phyloP scores from a whole-genome alignment of 2,113 vertebrate genomes.

The Circaetus gallicus region DNA sequence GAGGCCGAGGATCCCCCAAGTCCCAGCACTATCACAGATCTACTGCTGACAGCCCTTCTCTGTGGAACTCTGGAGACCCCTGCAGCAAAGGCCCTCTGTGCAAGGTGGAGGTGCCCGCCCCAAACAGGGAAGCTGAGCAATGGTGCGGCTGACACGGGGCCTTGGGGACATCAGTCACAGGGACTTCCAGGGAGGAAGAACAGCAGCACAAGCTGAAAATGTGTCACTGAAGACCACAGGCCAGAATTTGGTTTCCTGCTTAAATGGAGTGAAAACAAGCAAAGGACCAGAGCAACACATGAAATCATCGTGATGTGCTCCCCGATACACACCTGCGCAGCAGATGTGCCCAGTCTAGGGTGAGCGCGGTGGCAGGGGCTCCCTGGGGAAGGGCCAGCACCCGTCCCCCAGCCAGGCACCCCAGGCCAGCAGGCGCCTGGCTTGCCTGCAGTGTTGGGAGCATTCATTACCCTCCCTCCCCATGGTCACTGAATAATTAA shows the following conservation, averaged over 20 bases:
- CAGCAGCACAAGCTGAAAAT: background rate
- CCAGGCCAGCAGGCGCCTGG: rapidly evolving
- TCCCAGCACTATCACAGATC: background rate
- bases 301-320: too few relatives aligned
- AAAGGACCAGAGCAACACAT: background rate
- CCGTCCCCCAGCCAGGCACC: too few relatives aligned
- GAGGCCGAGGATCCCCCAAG: background rate
- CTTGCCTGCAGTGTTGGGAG: background rate
- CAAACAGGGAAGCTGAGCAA: background rate
- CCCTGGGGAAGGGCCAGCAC: background rate
- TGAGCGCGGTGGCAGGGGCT: rapidly evolving
- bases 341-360: background rate
- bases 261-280: background rate
- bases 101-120: background rate
- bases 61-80: background rate
- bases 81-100: background rate
- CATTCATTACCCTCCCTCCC: background rate
- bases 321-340: rapidly evolving
- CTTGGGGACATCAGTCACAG: background rate
- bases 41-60: background rate
- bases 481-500: background rate
- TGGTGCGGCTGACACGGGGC: rapidly evolving
- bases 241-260: background rate
- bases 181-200: background rate
- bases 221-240: background rate